Base-by-base conservation (phyloP, 2,113 vertebrate genomes). In the Ibidorhyncha struthersii region DNA sequence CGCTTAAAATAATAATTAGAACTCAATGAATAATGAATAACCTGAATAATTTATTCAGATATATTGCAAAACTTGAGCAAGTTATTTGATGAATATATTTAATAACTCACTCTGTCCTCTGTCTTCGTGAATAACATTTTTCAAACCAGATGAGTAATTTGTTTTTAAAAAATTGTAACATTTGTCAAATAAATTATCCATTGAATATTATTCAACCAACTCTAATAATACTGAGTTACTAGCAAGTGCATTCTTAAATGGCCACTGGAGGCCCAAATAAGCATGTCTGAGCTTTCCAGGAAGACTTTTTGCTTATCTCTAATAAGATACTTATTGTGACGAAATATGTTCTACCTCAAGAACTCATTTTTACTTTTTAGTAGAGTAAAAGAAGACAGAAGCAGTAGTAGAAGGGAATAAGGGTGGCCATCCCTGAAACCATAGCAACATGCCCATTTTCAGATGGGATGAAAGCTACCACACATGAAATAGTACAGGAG, bases 1-100 rank as follows among this genome's bases (percentile, higher is more conserved):
- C 76, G 59, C 63, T 90, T 90, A 95, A 95, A 95, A 96, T 95
- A 96, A 94, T 93, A 94, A 97, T 96, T 96, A 93, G 74, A 91
- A 66, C 49, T 67, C 62, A 61, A 73, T 91, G 18, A 94, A 96
- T 94, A 94, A 97, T 97, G 36, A 96, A 94, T 76, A 91, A 63
- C 14, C 6, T 80, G 17, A 94, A 90, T 92, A 87, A 93, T 94
- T 86, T 96, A 95, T 95, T 93, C 50, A 91, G 53, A 95, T 86
- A 56, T 59, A 94, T 91, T 84, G 27, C 32, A 84, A 92, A 96
- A 97, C 36, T 85, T 93, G 55, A 96, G 40, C 58, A 94, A 96
- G 29, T 83, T 88, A 61, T 34, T 89, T 97, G 95, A 97, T 97
- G 1, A 81, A 97, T 97, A 81, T 79, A 96, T 93, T 97, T 94